phyloP scores from a whole-genome alignment of 2,797 vertebrate species.

The Podarcis lilfordi region DNA sequence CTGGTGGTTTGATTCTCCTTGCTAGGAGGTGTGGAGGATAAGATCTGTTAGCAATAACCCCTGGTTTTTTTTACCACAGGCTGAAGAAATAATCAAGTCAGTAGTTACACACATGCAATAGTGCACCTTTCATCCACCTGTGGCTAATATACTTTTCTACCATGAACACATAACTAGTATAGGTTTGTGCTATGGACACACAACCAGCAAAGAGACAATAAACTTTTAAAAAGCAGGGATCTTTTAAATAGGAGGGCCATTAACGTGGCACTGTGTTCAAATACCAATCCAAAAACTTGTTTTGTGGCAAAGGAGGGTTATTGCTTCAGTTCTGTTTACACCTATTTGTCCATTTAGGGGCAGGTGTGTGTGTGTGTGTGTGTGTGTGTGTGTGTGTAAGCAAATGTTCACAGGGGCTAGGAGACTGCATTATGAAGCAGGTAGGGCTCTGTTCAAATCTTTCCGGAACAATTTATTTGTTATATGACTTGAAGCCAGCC shows the following conservation, averaged over 20 bases:
- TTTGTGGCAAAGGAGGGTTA: background rate
- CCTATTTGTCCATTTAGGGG: background rate
- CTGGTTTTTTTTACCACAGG: background rate
- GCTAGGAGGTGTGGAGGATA: too few species aligned
- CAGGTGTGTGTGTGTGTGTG: background rate
- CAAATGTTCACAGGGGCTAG: background rate
- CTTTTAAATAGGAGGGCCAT: background rate
- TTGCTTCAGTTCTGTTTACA: background rate
- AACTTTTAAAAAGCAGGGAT: background rate
- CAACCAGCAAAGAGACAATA: background rate
- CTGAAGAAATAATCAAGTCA: background rate
- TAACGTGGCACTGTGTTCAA: constrained; percentile 1
- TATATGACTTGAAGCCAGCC: background rate
- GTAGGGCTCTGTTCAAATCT: background rate
- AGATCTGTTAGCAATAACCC: background rate
- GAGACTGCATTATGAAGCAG: background rate
- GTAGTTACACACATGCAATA: background rate
- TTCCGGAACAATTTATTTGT: background rate
- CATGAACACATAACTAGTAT: background rate
- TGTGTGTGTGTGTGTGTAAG: background rate
- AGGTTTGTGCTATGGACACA: background rate
- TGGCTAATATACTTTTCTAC: constrained; percentile 7
- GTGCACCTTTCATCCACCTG: background rate
- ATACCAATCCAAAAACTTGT: background rate
- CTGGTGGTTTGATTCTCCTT: background rate